Evolutionary conservation across 2,797 vertebrate genomes (phyloP), one percentile per base, ranked within the genome.

Genomic region (Chaetodon trifasciatus): DNA sequence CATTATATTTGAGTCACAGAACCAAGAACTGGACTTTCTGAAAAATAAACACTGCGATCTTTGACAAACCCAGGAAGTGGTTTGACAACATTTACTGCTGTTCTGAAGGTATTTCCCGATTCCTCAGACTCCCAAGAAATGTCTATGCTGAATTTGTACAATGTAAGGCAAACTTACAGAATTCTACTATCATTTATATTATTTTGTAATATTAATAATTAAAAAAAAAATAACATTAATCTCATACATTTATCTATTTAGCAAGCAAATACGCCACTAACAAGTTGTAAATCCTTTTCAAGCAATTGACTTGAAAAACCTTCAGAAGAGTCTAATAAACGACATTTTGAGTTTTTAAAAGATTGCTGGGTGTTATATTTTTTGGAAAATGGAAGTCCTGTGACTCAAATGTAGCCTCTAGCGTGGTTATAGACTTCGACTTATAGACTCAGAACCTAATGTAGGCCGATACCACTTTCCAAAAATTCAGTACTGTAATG

Each of bases 381-480:
- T 74, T 16, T 7, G 5, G 8, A 57, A 84, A 78, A 62, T 50
- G 9, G 0, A 61, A 56, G 35, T 53, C 47, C 21, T 40, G 39
- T 78, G 62, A 80, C 68, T 57, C 5, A 0, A 77, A 77, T 49
- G 56, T 65, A 76, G 62, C 70, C 2, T 16, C 66, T 76, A 68
- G 66, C 6, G 57, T 77, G 70, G 53, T 72, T 60, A 37, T 55
- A 64, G 61, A 80, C 21, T 47, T 8, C 3, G 47, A 76, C 40
- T 58, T 64, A 40, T 56, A 60, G 72, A 81, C 55, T 82, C 75
- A 77, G 12, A 89, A 90, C 82, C 81, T 86, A 83, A 85, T 82
- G 73, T 90, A 88, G 76, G 78, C 69, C 5, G 8, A 76, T 67
- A 70, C 24, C 24, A 57, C 49, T 56, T 57, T 73, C 42, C 74